Evolutionary conservation across 2,888 invertebrate genomes (phyloP).

Genomic region (Trachelus troglodyta): DNA sequence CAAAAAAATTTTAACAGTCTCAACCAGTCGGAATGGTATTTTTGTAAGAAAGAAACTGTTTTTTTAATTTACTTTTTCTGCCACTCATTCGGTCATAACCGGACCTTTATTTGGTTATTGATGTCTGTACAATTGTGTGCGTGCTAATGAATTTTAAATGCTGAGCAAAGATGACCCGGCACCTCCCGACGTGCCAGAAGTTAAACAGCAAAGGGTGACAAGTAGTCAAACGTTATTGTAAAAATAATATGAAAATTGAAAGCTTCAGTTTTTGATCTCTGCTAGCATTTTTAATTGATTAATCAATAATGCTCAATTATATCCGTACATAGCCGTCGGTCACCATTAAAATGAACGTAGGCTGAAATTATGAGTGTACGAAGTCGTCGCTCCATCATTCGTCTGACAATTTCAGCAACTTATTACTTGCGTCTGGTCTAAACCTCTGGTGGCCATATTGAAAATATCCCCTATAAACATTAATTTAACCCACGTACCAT

Average conservation of each 20-base stretch:
- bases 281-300: not conserved
- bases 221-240: not conserved
- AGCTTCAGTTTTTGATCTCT: not conserved
- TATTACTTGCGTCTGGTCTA: not conserved
- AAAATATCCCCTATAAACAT: not conserved
- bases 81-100: not conserved
- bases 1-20: not conserved
- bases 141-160: not conserved
- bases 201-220: not conserved
- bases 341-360: not conserved
- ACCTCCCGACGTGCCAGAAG: not conserved
- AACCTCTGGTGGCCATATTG: not conserved
- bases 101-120: not conserved
- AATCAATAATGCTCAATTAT: not conserved
- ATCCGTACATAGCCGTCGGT: not conserved
- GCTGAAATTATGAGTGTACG: not conserved
- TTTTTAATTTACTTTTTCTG: not conserved
- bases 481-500: not conserved
- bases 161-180: not conserved
- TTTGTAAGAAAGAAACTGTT: not conserved
- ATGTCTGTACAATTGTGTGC: not conserved
- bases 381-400: not conserved
- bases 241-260: not conserved
- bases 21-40: not conserved
- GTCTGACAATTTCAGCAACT: not conserved